These are phyloP conservation scores for Meloidogyne exigua DNA, from an alignment of 1,140 invertebrate genomes.

Conservation along the genomic window DNA sequence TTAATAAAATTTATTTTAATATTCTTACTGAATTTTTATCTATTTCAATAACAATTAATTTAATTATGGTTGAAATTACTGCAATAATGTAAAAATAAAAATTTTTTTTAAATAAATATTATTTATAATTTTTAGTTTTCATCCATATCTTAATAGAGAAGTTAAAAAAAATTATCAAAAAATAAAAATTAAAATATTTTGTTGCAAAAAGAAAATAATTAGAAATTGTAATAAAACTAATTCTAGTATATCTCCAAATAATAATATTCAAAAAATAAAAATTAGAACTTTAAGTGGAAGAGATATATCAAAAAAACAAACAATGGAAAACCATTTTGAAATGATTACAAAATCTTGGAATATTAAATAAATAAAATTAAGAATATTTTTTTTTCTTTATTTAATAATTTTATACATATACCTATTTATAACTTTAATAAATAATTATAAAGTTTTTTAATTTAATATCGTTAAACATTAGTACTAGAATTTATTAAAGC, in stretches of 20 bases:
- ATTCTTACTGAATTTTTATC: neutral
- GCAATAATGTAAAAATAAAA: neutral
- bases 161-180: neutral
- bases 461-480: too few relatives aligned
- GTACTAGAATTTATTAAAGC: too few relatives aligned
- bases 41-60: neutral
- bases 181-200: neutral
- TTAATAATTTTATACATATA: neutral
- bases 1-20: neutral
- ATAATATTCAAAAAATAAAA: neutral
- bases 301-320: neutral
- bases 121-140: neutral
- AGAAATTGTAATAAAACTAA: neutral
- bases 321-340: neutral
- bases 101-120: neutral
- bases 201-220: neutral
- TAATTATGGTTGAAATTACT: neutral
- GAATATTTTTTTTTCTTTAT: neutral
- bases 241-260: neutral
- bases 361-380: neutral
- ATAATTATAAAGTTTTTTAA: too few relatives aligned
- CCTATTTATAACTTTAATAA: neutral
- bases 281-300: neutral
- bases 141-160: conserved; percentile 4
- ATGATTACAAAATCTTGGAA: neutral